A percentile compares a stretch with the other conserved stretches of the same genome.
Conservation (phyloP, 2,888 invertebrate species). For the Antitype chi region DNA sequence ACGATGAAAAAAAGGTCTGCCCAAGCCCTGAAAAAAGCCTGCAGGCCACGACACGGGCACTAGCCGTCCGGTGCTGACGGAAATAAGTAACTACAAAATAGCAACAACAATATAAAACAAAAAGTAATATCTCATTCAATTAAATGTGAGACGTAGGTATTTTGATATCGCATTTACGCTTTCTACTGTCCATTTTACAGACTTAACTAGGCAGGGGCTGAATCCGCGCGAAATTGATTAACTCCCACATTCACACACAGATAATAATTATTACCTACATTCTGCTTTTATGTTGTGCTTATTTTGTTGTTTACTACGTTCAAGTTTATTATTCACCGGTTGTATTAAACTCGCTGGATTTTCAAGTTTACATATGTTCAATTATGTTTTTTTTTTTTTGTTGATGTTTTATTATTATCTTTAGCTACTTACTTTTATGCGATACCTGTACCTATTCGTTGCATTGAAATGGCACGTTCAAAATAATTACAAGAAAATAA, state of each 20-base stretch:
- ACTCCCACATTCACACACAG: conserved; percentile 52
- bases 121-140: conserved; percentile 30
- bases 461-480: background rate
- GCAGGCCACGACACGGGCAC: background rate
- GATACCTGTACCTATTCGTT: conserved; percentile 2
- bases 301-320: conserved; percentile 25
- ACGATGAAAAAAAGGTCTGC: too few relatives aligned
- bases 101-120: background rate
- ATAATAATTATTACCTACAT: conserved; percentile 50
- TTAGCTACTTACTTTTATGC: background rate
- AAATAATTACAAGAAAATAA: background rate
- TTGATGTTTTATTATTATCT: background rate
- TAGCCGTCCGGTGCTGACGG: background rate
- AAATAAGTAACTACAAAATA: background rate
- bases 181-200: conserved; percentile 55
- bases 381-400: background rate
- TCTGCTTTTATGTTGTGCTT: conserved; percentile 5
- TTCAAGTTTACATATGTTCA: conserved; percentile 19
- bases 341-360: conserved; percentile 23
- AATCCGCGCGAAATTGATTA: conserved; percentile 65
- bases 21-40: background rate
- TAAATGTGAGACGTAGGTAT: conserved; percentile 33
- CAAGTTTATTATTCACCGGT: conserved; percentile 13
- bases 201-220: conserved; percentile 39
- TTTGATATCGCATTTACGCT: conserved; percentile 46